These are phyloP conservation scores for Lithobates sylvaticus DNA, from an alignment of 2,797 vertebrate species.

Conservation along the genomic window DNA sequence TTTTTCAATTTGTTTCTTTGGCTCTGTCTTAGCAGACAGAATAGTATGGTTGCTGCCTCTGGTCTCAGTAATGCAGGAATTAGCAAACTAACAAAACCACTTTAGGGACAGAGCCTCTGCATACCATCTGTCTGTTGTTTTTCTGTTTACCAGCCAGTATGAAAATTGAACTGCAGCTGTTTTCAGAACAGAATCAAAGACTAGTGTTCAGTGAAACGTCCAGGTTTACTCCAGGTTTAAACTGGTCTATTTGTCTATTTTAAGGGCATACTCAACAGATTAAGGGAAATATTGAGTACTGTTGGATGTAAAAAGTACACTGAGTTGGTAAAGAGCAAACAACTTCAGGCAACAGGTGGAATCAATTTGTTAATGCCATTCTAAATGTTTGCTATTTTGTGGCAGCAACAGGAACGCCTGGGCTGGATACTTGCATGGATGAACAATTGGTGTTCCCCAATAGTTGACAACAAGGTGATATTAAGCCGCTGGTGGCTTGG, in stretches of 20 bases:
- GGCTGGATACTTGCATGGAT: too few species aligned
- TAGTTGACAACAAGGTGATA: too few species aligned
- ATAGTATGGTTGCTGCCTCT: constrained; percentile 32
- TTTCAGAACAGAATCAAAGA: constrained; percentile 40
- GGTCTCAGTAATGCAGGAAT: constrained; percentile 39
- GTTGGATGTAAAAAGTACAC: too few species aligned
- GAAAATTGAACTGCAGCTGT: constrained; percentile 37
- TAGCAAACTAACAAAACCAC: constrained; percentile 25
- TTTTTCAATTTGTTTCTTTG: constrained; percentile 34
- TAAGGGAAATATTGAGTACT: neutral
- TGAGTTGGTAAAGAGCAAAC: too few species aligned
- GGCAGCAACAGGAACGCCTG: too few species aligned
- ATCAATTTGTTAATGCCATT: too few species aligned
- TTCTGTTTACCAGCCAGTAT: constrained; percentile 57
- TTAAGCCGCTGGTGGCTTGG: too few species aligned
- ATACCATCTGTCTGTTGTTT: constrained; percentile 49
- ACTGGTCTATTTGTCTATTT: too few species aligned
- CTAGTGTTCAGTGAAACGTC: neutral
- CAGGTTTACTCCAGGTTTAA: neutral
- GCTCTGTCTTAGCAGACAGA: constrained; percentile 16
- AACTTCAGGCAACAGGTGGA: too few species aligned
- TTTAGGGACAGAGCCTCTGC: constrained; percentile 22
- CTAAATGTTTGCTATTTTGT: too few species aligned
- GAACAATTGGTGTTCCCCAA: too few species aligned
- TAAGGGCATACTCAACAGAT: neutral